Conservation (phyloP, 2,113 vertebrate species). For the Forbesichthys papilliferus region DNA sequence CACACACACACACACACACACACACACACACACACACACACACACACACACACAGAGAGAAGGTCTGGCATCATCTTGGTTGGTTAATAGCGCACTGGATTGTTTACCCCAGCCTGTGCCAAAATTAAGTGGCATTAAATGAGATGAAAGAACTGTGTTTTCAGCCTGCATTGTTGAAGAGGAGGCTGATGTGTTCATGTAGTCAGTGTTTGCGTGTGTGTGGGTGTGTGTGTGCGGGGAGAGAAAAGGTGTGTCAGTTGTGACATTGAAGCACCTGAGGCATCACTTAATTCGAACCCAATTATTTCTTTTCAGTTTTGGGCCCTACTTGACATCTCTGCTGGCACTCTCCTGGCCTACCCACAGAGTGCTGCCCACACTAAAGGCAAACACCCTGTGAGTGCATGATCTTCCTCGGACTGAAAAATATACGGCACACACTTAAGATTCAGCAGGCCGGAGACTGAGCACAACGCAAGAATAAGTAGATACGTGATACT, state of each 20-base stretch:
- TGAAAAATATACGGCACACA: neutral
- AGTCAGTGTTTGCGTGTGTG: neutral
- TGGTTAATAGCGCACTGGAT: neutral
- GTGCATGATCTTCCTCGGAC: neutral
- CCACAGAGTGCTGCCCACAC: neutral
- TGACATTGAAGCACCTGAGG: neutral
- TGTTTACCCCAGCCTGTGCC: too few species aligned
- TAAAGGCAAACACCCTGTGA: neutral
- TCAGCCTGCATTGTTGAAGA: neutral
- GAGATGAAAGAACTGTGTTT: neutral
- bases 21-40: too few species aligned
- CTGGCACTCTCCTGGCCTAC: neutral
- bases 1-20: too few species aligned
- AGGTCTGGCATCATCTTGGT: too few species aligned
- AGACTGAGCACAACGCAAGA: too few species aligned
- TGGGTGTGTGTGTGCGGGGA: too few species aligned
- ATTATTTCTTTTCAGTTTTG: neutral
- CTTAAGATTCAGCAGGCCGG: too few species aligned
- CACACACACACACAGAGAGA: too few species aligned
- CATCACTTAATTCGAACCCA: neutral
- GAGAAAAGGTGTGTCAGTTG: neutral
- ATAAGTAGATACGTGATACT: too few species aligned
- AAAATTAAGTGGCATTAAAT: neutral
- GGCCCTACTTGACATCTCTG: neutral
- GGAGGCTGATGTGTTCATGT: neutral